Conservation (phyloP, 2,888 invertebrate genomes). For the Pyrocoelia pectoralis region DNA sequence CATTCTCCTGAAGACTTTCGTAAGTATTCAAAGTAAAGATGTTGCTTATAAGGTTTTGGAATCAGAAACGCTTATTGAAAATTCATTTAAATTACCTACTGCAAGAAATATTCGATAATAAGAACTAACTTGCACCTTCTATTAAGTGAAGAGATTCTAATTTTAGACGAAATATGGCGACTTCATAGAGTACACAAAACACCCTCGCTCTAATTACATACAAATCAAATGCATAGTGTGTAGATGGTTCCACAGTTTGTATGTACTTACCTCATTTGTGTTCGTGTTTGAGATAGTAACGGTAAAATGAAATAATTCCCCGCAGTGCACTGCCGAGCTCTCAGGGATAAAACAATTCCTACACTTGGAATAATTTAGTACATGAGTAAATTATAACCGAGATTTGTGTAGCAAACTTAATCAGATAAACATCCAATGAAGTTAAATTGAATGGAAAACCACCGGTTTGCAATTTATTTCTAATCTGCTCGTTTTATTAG, state of each 20-base stretch:
- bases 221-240: slow-evolving; percentile 35
- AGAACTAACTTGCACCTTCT: neutral
- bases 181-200: slow-evolving; percentile 18
- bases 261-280: slow-evolving; percentile 21
- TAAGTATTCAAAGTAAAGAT: too few relatives aligned
- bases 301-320: slow-evolving; percentile 36
- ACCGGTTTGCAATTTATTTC: slow-evolving; percentile 16
- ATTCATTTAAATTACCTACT: too few relatives aligned
- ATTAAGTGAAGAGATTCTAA: slow-evolving; percentile 12
- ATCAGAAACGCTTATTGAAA: too few relatives aligned
- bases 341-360: slow-evolving; percentile 32
- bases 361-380: slow-evolving; percentile 36
- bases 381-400: slow-evolving; percentile 29
- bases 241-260: slow-evolving; percentile 21
- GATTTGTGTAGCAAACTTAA: slow-evolving; percentile 31
- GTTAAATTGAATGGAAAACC: slow-evolving; percentile 20
- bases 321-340: slow-evolving; percentile 31
- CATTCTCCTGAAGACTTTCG: too few relatives aligned
- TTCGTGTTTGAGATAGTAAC: slow-evolving; percentile 30
- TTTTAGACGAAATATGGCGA: slow-evolving; percentile 21
- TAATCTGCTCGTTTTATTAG: neutral
- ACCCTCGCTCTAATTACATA: slow-evolving; percentile 27
- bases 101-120: neutral
- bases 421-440: slow-evolving; percentile 21
- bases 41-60: too few relatives aligned